Base-by-base conservation (phyloP, 1,140 invertebrate species). In the Capitella teleta region DNA sequence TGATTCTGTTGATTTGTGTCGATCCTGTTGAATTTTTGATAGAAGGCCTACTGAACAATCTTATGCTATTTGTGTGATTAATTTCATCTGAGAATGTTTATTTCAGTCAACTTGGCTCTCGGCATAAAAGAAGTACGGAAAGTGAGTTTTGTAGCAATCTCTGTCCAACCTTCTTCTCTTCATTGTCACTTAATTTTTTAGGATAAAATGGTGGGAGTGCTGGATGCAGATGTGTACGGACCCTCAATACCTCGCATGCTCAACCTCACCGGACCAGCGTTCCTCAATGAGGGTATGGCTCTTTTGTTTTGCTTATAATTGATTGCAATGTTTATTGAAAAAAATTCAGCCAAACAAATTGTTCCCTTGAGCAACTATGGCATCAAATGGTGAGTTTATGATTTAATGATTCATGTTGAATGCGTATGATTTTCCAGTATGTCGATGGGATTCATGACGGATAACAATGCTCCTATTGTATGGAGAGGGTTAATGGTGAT, bases 401-500 rank as follows among this genome's bases (percentile, higher is more conserved):
- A n/a, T n/a, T n/a, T n/a, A n/a, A n/a, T n/a, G n/a, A n/a, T n/a
- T n/a, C n/a, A n/a, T n/a, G n/a, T n/a, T n/a, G n/a, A n/a, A n/a
- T n/a, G n/a, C n/a, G n/a, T n/a, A n/a, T n/a, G n/a, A n/a, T 49
- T 37, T 63, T 58, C 6, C 52, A 70, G 68, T 0, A 95, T 98
- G 87, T 97, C 93, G 0, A 94, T 96, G 72, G 93, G 87, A 3
- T 97, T 97, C 72, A 72, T 98, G 18, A 71, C 94, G 10, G 82
- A 81, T 49, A 66, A 68, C 47, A 84, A 80, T 60, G 85, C 93
- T 67, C 86, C 91, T 18, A 83, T 97, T 0, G 84, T 97, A 52
- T 98, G 93, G 93, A 75, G 93, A 62, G 94, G 94, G 0, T 89
- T 92, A 1, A 96, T 95, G 65, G 91, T 96, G 12, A 96, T 95